These are phyloP conservation scores for Physella acuta DNA, from an alignment of 1,140 invertebrate species.

Conservation along the genomic window DNA sequence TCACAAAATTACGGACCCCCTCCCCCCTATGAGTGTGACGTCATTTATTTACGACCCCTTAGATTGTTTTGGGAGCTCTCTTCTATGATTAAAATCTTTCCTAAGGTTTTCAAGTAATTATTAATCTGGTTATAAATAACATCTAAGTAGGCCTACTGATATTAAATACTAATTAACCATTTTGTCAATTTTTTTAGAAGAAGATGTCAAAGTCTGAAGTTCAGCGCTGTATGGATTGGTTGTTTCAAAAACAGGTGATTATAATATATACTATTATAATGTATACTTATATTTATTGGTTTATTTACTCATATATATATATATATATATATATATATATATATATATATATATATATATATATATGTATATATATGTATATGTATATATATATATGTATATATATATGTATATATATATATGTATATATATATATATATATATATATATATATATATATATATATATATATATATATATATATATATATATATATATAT, in stretches of 20 bases:
- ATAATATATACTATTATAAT: not conserved
- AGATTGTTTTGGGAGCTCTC: no score
- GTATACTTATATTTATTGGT: not conserved
- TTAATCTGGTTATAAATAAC: no score
- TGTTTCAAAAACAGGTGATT: conserved; percentile 36
- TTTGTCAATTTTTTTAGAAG: conserved; percentile 39
- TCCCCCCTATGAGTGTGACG: no score
- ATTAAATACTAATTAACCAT: no score
- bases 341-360: not conserved
- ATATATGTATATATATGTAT: not conserved
- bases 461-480: not conserved
- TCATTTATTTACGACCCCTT: no score
- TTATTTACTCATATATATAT: not conserved
- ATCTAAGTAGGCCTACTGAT: no score
- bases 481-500: not conserved
- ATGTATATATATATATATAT: not conserved
- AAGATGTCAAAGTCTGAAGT: conserved; percentile 39
- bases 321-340: not conserved
- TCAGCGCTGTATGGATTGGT: conserved; percentile 37
- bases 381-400: not conserved
- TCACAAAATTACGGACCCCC: no score
- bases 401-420: not conserved
- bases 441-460: not conserved
- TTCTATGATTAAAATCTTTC: no score
- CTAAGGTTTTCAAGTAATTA: no score